Percentiles rank a stretch among this genome's conserved stretches.
Evolutionary conservation across 2,113 vertebrate species (phyloP).

Genomic region (Cisticola juncidis): DNA sequence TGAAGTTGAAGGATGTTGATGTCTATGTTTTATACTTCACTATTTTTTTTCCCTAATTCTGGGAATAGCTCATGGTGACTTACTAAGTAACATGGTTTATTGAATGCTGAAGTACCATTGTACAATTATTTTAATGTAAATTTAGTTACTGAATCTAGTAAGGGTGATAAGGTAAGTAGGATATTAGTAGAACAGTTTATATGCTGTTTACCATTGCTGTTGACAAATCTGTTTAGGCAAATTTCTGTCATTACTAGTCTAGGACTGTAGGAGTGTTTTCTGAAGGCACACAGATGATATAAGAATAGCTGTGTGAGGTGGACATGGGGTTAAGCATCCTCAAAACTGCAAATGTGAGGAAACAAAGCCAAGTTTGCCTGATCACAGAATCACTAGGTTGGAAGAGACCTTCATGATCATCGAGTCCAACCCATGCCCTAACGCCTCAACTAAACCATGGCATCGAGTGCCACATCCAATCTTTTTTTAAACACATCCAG

Average conservation of each 20-base stretch:
- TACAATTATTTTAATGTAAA: background rate
- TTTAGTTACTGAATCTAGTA: background rate
- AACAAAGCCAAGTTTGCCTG: background rate
- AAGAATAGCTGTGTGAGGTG: background rate
- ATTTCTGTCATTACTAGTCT: background rate
- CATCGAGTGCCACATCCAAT: background rate
- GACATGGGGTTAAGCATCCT: background rate
- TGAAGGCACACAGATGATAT: background rate
- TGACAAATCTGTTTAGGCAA: background rate
- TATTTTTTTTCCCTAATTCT: background rate
- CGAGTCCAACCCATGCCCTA: background rate
- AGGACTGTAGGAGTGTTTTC: background rate
- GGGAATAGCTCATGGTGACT: background rate
- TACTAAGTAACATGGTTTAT: background rate
- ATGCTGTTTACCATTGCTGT: background rate
- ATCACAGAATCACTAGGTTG: background rate
- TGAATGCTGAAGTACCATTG: background rate
- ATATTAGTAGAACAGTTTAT: background rate
- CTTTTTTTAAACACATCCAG: background rate
- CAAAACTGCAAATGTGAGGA: background rate
- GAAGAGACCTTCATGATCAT: background rate
- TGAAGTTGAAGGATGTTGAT: background rate
- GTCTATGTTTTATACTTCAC: background rate
- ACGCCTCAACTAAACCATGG: background rate
- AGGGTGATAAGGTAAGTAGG: background rate